Conservation (phyloP, 2,888 invertebrate genomes). For the Acleris holmiana region DNA sequence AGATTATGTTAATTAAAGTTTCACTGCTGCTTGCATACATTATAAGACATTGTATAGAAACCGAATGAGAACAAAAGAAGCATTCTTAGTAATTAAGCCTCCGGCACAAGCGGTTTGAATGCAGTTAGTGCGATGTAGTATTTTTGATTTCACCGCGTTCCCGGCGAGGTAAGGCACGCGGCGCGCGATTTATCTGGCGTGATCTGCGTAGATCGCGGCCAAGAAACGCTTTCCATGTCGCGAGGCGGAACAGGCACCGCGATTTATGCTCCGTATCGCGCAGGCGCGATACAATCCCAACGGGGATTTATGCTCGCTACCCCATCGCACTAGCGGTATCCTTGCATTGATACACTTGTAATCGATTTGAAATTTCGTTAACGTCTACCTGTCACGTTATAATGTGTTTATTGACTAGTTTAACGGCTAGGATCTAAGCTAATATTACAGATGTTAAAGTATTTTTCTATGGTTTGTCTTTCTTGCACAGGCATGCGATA, state of each 20-base stretch:
- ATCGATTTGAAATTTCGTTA: not conserved
- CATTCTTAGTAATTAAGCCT: constrained; percentile 28
- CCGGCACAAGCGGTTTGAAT: constrained; percentile 15
- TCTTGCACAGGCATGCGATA: too few species aligned
- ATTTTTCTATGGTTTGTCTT: too few species aligned
- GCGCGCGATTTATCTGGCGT: constrained; percentile 62
- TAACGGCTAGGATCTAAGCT: too few species aligned
- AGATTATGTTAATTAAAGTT: constrained; percentile 26
- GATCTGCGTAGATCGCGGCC: constrained; percentile 63
- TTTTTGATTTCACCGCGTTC: constrained; percentile 53
- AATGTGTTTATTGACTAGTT: too few species aligned
- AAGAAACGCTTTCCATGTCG: constrained; percentile 73
- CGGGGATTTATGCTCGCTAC: constrained; percentile 50
- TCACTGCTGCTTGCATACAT: constrained; percentile 31
- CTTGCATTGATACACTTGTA: not conserved
- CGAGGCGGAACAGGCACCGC: constrained; percentile 64
- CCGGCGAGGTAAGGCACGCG: constrained; percentile 50
- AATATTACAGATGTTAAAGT: too few species aligned
- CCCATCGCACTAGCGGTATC: not conserved
- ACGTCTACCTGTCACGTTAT: too few species aligned
- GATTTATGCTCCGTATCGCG: constrained; percentile 63
- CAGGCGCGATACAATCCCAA: constrained; percentile 55
- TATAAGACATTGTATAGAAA: constrained; percentile 26
- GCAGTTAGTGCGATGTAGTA: constrained; percentile 28
- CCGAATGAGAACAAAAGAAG: constrained; percentile 29